Evolutionary conservation across 2,113 vertebrate species (phyloP).

Genomic region (Polyodon spathula): DNA sequence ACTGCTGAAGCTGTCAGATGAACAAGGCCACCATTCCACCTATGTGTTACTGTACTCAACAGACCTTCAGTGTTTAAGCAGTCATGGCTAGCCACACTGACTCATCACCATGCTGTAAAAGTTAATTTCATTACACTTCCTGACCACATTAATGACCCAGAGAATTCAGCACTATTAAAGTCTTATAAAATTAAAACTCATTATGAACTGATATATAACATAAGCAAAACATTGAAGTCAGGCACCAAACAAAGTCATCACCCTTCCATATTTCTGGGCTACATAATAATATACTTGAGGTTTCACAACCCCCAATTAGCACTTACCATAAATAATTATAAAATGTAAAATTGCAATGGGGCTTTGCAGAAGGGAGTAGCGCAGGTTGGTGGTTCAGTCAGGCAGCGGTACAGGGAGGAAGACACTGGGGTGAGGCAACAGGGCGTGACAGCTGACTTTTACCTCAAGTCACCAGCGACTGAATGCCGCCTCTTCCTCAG

Average conservation of each 20-base stretch:
- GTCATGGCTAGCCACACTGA: neutral
- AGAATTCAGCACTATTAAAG: neutral
- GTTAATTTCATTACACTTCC: neutral
- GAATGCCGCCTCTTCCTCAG: conserved; percentile 57
- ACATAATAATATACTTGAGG: too few species aligned
- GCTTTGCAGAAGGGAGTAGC: neutral
- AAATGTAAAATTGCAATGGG: too few species aligned
- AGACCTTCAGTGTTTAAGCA: neutral
- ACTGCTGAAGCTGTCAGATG: too few species aligned
- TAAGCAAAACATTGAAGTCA: too few species aligned
- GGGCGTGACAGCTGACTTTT: conserved; percentile 26
- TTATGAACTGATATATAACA: too few species aligned
- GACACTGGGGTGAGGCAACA: conserved; percentile 2
- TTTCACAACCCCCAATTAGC: too few species aligned
- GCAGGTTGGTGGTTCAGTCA: neutral
- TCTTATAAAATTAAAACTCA: too few species aligned
- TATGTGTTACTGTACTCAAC: neutral
- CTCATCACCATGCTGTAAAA: neutral
- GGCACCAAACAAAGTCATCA: too few species aligned
- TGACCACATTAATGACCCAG: neutral
- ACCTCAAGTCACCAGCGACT: conserved; percentile 49
- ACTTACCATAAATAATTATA: too few species aligned
- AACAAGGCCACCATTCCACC: too few species aligned
- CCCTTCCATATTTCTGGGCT: too few species aligned
- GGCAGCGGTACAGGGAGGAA: neutral